Evolutionary conservation across 2,797 vertebrate species (phyloP).

Genomic region (Anomalospiza imberbis): DNA sequence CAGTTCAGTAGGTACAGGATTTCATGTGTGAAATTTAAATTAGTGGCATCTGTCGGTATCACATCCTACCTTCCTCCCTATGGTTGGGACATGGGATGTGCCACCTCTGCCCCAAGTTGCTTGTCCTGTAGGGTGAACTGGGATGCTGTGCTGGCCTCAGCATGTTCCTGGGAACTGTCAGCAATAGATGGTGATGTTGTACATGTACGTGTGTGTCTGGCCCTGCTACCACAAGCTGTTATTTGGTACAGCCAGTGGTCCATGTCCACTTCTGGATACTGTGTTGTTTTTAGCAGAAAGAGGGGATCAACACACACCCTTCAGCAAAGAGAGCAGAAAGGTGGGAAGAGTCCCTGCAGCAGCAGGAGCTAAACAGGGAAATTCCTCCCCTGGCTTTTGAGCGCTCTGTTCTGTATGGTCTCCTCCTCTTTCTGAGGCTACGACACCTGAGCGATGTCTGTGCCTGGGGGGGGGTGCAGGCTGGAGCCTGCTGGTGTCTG

Average conservation of each 20-base stretch:
- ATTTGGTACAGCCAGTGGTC: background rate
- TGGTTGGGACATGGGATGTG: background rate
- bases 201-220: rapidly evolving
- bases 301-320: background rate
- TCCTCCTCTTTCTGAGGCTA: background rate
- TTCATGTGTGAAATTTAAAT: conserved; percentile 5
- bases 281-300: background rate
- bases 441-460: rapidly evolving
- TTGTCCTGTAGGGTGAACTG: no score
- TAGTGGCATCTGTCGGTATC: background rate
- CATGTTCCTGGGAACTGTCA: background rate
- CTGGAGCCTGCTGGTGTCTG: background rate
- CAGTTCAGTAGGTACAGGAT: background rate
- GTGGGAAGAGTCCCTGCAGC: background rate
- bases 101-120: background rate
- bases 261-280: rapidly evolving
- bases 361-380: background rate
- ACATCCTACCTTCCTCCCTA: background rate
- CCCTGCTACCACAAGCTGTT: rapidly evolving
- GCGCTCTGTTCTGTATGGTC: background rate
- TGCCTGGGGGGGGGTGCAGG: background rate
- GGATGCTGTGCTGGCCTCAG: background rate
- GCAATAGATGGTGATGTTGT: background rate
- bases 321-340: background rate
- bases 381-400: background rate